These are phyloP conservation scores for Drosophila meridiana DNA, from an alignment of 2,888 invertebrate species.

Conservation along the genomic window DNA sequence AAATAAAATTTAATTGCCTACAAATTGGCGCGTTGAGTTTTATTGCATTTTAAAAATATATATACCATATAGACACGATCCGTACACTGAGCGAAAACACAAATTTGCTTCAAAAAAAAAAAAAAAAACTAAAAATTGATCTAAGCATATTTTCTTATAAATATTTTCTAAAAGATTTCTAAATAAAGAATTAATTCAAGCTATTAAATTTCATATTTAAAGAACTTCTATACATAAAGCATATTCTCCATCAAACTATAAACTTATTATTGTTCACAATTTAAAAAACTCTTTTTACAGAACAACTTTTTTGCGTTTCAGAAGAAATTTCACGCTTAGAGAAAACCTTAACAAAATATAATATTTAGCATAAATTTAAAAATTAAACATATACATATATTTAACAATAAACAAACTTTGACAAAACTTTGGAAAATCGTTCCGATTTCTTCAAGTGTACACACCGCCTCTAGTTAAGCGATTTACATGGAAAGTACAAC, in stretches of 20 bases:
- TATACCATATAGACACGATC: slow-evolving; percentile 12
- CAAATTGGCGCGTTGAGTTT: slow-evolving; percentile 78
- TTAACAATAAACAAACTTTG: no score
- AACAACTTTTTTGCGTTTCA: no score
- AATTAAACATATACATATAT: no score
- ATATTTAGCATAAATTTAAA: neutral
- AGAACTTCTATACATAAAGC: neutral
- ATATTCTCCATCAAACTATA: no score
- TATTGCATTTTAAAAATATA: slow-evolving; percentile 63
- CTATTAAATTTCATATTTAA: neutral
- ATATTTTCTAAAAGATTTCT: neutral
- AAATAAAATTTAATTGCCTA: slow-evolving; percentile 75
- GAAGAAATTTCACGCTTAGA: no score
- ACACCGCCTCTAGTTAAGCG: neutral
- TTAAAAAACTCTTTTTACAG: no score
- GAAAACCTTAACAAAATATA: no score
- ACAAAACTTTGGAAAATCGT: neutral
- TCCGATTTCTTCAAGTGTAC: slow-evolving; percentile 2
- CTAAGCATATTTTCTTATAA: neutral
- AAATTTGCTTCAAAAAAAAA: neutral
- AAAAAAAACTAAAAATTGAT: neutral
- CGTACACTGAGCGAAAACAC: neutral
- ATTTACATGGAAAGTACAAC: slow-evolving; percentile 4
- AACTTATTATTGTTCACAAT: no score
- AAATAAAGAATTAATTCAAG: neutral